phyloP scores from a whole-genome alignment of 2,797 vertebrate genomes.

The Botia almorhae region DNA sequence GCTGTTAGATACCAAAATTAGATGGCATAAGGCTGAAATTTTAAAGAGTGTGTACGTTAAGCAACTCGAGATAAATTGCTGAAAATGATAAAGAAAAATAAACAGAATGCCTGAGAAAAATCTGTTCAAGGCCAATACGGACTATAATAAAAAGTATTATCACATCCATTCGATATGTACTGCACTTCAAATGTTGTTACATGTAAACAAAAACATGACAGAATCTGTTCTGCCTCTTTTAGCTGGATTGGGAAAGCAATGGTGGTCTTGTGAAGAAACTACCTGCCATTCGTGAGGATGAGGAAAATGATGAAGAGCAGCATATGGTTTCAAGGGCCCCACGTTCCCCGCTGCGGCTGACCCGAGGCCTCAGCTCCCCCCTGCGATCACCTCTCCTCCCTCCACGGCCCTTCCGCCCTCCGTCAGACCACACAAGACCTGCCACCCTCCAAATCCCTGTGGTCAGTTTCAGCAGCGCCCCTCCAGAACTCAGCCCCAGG shows the following conservation, averaged over 20 bases:
- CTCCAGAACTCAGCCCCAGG: constrained; percentile 83
- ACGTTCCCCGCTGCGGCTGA: constrained; percentile 77
- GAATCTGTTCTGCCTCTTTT: constrained; percentile 10
- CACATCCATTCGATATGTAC: background rate
- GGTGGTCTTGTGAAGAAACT: constrained; percentile 84
- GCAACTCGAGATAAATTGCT: background rate
- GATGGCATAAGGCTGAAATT: background rate
- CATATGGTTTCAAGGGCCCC: constrained; percentile 67
- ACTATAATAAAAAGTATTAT: background rate
- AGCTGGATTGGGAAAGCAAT: constrained; percentile 84
- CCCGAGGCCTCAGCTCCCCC: constrained; percentile 76
- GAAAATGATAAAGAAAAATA: background rate
- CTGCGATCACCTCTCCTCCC: constrained; percentile 79
- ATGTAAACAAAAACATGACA: background rate
- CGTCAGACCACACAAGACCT: constrained; percentile 73
- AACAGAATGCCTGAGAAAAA: background rate
- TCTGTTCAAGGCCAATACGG: background rate
- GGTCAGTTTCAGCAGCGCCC: constrained; percentile 77
- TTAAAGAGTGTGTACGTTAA: background rate
- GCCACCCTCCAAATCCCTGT: constrained; percentile 81
- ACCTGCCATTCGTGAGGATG: constrained; percentile 82
- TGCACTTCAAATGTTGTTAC: background rate
- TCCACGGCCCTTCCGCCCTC: constrained; percentile 74
- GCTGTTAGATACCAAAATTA: background rate
- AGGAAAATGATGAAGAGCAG: constrained; percentile 81